Evolutionary conservation across 2,113 vertebrate species (phyloP).

Genomic region (Clarias gariepinus): DNA sequence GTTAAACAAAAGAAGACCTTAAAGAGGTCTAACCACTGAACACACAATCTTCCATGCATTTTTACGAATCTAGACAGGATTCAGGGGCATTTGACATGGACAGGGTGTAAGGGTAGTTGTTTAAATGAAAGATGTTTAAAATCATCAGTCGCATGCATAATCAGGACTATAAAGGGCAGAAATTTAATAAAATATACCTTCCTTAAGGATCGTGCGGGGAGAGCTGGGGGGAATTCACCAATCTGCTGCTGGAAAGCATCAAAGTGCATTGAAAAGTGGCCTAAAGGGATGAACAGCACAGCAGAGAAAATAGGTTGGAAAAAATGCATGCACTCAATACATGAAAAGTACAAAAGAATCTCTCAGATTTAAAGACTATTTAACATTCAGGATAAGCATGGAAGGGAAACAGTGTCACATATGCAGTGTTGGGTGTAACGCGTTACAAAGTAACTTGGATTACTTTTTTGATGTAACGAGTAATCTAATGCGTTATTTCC

Average conservation of each 20-base stretch:
- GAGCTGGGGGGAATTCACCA: conserved; percentile 89
- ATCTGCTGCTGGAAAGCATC: conserved; percentile 96
- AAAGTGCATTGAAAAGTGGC: conserved; percentile 93
- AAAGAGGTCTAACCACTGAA: not conserved
- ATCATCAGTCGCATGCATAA: not conserved
- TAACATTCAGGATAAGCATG: conserved; percentile 25
- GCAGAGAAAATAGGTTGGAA: conserved; percentile 52
- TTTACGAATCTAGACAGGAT: conserved; percentile 3
- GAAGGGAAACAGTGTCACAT: not conserved
- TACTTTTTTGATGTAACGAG: too few species aligned
- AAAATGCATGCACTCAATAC: not conserved
- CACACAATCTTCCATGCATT: not conserved
- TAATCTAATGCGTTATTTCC: too few species aligned
- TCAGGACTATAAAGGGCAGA: not conserved
- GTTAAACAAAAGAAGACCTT: not conserved
- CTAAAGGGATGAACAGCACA: conserved; percentile 77
- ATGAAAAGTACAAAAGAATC: not conserved
- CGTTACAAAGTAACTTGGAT: too few species aligned
- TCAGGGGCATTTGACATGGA: not conserved
- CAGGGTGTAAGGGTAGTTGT: not conserved
- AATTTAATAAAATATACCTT: conserved; percentile 76
- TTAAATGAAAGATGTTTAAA: not conserved
- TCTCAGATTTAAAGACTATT: conserved; percentile 20
- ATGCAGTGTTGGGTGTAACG: too few species aligned
- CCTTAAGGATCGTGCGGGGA: conserved; percentile 90